phyloP scores from a whole-genome alignment of 2,888 invertebrate species.

The Meteorus cinctellus region DNA sequence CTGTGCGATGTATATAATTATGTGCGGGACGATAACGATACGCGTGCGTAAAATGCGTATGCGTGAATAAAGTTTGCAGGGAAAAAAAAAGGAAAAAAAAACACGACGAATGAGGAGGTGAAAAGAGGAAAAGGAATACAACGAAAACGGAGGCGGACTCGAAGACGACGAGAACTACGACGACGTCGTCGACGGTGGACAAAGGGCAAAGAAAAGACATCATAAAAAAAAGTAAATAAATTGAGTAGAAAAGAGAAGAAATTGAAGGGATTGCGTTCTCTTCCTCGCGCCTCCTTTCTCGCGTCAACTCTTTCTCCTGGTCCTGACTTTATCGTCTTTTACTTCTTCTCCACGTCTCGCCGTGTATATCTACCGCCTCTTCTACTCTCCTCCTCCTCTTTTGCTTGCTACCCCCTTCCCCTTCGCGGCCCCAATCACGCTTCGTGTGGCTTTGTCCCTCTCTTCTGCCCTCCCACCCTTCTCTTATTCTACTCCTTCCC shows the following conservation, averaged over 20 bases:
- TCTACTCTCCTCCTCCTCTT: constrained; percentile 20
- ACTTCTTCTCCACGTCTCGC: constrained; percentile 37
- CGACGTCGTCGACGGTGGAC: not conserved
- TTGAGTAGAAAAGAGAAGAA: constrained; percentile 22
- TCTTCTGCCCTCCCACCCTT: constrained; percentile 32
- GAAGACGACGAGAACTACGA: too few relatives aligned
- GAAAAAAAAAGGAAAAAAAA: not conserved
- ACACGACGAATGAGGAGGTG: not conserved
- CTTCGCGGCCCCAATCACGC: constrained; percentile 27
- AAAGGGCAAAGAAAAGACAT: constrained; percentile 9
- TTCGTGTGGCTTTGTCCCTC: constrained; percentile 33
- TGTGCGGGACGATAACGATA: constrained; percentile 34
- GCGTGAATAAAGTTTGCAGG: constrained; percentile 17
- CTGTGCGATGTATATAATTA: constrained; percentile 3
- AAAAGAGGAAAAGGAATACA: constrained; percentile 22
- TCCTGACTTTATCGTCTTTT: constrained; percentile 29
- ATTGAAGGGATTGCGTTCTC: constrained; percentile 37
- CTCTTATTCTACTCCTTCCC: constrained; percentile 30
- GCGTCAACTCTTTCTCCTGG: constrained; percentile 37
- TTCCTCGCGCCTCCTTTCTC: constrained; percentile 37
- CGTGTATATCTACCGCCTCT: not conserved
- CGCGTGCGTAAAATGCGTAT: constrained; percentile 36
- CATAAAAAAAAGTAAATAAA: constrained; percentile 11
- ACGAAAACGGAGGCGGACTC: not conserved
- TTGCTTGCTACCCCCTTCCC: constrained; percentile 37